Evolutionary conservation across 2,888 invertebrate genomes (phyloP).

Genomic region (Leptogaster cylindrica): DNA sequence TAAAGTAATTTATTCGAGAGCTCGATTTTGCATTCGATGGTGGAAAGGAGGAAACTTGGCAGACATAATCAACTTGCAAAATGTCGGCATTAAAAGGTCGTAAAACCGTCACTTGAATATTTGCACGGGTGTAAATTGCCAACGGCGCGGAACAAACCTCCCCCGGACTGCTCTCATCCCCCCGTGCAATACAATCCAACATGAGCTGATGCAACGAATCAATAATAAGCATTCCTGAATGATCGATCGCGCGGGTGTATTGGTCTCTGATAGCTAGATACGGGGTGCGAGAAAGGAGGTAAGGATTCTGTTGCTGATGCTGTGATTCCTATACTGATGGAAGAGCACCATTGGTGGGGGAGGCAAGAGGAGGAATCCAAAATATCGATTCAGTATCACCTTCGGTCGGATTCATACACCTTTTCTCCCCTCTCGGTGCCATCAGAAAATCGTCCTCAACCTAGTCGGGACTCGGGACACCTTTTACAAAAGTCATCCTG

Average conservation of each 20-base stretch:
- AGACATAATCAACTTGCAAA: constrained; percentile 37
- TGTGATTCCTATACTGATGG: too few relatives aligned
- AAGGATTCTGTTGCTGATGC: not conserved
- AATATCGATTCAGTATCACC: not conserved
- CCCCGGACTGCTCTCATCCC: not conserved
- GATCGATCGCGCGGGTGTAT: not conserved
- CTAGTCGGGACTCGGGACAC: too few relatives aligned
- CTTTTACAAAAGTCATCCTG: too few relatives aligned
- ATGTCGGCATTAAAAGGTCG: constrained; percentile 36
- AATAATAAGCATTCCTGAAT: constrained; percentile 27
- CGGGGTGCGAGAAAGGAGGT: not conserved
- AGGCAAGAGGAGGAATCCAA: not conserved
- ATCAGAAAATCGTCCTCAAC: too few relatives aligned
- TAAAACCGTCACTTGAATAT: constrained; percentile 35
- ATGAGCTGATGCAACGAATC: constrained; percentile 11
- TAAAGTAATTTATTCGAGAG: constrained; percentile 30
- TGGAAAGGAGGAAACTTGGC: constrained; percentile 24
- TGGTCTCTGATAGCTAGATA: not conserved
- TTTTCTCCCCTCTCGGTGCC: too few relatives aligned
- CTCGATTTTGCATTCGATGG: too few relatives aligned
- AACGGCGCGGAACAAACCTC: not conserved
- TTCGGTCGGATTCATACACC: not conserved
- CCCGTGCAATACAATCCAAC: not conserved
- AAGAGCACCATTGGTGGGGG: not conserved
- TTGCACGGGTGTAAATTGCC: constrained; percentile 10